Evolutionary conservation across 2,888 invertebrate species (phyloP).

Genomic region (Argyra leucocephala): DNA sequence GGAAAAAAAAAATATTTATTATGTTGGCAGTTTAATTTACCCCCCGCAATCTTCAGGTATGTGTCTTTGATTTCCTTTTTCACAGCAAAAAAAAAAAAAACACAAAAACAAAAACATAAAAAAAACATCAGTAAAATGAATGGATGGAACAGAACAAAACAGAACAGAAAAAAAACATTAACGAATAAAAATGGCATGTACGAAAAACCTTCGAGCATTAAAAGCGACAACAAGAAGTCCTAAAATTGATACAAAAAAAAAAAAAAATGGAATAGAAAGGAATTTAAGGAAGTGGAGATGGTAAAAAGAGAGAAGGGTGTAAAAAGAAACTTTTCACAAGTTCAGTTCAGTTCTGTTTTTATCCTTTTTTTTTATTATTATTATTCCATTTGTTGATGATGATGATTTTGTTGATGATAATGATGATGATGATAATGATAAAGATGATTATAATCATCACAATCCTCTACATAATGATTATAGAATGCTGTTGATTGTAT

Average conservation of each 20-base stretch:
- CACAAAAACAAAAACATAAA: neutral
- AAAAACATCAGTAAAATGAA: neutral
- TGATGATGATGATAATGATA: neutral
- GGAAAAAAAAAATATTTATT: conserved; percentile 2
- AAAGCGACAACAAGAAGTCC: neutral
- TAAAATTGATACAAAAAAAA: neutral
- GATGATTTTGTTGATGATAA: neutral
- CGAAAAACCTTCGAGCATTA: neutral
- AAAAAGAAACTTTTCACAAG: neutral
- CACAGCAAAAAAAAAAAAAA: neutral
- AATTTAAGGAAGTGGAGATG: neutral
- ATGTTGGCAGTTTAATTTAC: conserved; percentile 3
- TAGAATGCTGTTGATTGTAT: no score
- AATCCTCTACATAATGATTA: no score
- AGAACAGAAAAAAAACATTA: neutral
- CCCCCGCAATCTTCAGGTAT: conserved; percentile 2
- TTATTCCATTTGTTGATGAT: neutral
- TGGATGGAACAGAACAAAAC: neutral
- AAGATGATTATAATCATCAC: no score
- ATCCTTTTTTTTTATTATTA: neutral
- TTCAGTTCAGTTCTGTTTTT: neutral
- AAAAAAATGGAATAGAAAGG: neutral
- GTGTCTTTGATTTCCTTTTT: conserved; percentile 2
- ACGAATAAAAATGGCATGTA: neutral
- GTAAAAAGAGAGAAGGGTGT: neutral